phyloP scores from a whole-genome alignment of 2,113 vertebrate genomes.

The Myotis brandtii region DNA sequence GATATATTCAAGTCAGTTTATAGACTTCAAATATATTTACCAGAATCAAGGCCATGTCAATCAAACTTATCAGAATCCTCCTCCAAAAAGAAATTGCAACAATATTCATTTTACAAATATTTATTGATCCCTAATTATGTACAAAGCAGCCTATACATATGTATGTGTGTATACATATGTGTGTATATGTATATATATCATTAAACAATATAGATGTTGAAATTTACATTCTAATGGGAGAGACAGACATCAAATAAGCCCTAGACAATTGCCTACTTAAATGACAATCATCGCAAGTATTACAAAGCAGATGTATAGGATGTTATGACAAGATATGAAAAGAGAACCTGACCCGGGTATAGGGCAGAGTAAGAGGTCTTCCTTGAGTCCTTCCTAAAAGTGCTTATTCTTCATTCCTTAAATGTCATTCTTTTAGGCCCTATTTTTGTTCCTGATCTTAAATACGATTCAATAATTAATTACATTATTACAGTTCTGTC shows the following conservation, averaged over 20 bases:
- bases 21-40: background rate
- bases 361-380: background rate
- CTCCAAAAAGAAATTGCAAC: background rate
- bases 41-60: background rate
- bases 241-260: background rate
- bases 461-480: constrained; percentile 58
- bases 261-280: background rate
- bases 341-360: background rate
- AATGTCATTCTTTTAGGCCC: constrained; percentile 8
- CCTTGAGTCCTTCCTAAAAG: background rate
- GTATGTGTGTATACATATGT: background rate
- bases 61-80: background rate
- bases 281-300: background rate
- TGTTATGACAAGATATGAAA: background rate
- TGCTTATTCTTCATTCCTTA: constrained; percentile 20
- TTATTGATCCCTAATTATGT: background rate
- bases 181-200: background rate
- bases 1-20: background rate
- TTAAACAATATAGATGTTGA: background rate
- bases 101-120: background rate
- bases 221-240: background rate
- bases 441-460: constrained; percentile 51
- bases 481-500: background rate
- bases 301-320: background rate
- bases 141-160: background rate